Base-by-base conservation (phyloP, 2,797 vertebrate species). In the Petrocephalus sullivani region DNA sequence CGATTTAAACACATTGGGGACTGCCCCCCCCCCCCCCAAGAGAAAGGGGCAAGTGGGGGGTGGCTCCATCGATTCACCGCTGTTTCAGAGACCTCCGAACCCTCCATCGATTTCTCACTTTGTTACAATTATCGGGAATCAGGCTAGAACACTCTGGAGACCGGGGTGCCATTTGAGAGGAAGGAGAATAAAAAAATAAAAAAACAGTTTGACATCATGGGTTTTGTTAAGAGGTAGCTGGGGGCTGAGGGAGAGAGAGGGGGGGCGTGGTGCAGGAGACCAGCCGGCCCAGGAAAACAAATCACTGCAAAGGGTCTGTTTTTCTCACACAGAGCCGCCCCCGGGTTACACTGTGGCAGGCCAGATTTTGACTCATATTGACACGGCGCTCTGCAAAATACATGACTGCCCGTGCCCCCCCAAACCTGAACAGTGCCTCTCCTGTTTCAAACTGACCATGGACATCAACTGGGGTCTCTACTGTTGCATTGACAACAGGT, bases 111-210 rank as follows among this genome's bases (percentile, higher is more conserved):
- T 96, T 92, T 92, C 87, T 90, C 92, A 92, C 94, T 96, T 95
- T 95, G 94, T 94, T 94, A 93, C 93, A 95, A 95, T 96, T 95
- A 96, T 95, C 85, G 88, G 67, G 87, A 88, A 92, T 90, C 91
- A 90, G 84, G 86, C 57, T 19, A 57, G 85, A 12, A 86, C 49
- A 57, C 71, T 81, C 23, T 46, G 14, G 83, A 53, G 87, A 75
- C 85, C 54, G 54, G 28, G 58, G 53, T 84, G 75, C 67, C 67
- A 85, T 88, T 86, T 19, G 54, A 87, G 84, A 83, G 54, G 86
- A 82, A 5, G 53, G 37, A 3, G n/a, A 9, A 2, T 3, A n/a
- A 16, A n/a, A 5, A 21, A 41, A 60, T 28, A 67, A 67, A 67
- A 51, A 51, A 23, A 12, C 5, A 10, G 5, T 49, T 81, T 87